These are phyloP conservation scores for Climacteris rufus DNA, from an alignment of 2,113 vertebrate species.

Conservation along the genomic window DNA sequence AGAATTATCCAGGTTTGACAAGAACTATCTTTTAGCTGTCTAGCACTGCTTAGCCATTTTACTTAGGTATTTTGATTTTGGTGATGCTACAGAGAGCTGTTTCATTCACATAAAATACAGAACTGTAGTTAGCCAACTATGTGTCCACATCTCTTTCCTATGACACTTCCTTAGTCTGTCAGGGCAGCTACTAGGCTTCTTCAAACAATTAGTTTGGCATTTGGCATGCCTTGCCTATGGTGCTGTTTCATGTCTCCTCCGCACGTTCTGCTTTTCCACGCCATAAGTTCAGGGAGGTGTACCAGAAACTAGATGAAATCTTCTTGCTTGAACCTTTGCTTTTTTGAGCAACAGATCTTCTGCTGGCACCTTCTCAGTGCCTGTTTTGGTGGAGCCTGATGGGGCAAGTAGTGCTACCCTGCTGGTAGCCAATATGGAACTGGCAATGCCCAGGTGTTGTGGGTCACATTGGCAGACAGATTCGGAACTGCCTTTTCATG, in stretches of 20 bases:
- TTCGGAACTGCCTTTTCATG: not conserved
- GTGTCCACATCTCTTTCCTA: not conserved
- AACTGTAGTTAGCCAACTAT: not conserved
- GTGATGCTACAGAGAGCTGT: not conserved
- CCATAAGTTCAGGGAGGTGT: not conserved
- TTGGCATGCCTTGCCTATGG: fast-evolving
- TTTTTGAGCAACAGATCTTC: not conserved
- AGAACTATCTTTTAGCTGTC: not conserved
- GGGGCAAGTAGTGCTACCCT: not conserved
- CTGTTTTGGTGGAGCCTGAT: not conserved
- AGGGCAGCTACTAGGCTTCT: not conserved
- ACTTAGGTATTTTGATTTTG: not conserved
- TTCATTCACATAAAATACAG: not conserved
- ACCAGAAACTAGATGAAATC: not conserved
- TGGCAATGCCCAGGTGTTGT: not conserved
- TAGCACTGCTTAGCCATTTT: not conserved
- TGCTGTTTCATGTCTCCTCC: not conserved
- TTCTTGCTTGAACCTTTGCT: not conserved
- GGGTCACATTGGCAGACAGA: not conserved
- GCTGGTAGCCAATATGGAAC: not conserved
- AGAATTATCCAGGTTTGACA: not conserved
- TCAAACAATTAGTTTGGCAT: not conserved
- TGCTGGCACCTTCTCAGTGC: not conserved
- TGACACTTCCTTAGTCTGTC: not conserved
- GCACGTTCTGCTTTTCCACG: not conserved